phyloP scores from a whole-genome alignment of 2,797 vertebrate genomes.

The Tokudaia muenninki region DNA sequence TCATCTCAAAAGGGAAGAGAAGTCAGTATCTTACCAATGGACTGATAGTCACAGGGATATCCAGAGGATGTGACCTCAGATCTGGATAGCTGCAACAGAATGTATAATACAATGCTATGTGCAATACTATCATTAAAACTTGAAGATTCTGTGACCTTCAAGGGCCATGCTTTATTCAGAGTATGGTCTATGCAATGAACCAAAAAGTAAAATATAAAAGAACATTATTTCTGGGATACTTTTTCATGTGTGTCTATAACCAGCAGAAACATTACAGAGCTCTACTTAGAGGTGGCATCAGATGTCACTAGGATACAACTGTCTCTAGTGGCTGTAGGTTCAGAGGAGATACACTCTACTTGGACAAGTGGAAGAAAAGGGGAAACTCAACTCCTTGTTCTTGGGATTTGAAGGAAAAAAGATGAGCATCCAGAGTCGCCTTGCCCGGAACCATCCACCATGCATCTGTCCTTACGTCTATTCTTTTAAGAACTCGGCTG shows the following conservation, averaged over 20 bases:
- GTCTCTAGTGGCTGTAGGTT: not conserved
- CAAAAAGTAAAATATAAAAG: not conserved
- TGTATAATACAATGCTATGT: not conserved
- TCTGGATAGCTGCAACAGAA: not conserved
- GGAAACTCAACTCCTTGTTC: slow-evolving; percentile 18
- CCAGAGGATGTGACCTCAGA: not conserved
- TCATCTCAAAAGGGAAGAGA: not conserved
- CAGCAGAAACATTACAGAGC: not conserved
- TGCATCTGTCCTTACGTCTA: not conserved
- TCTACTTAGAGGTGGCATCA: not conserved
- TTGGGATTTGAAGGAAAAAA: slow-evolving; percentile 44
- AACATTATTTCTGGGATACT: slow-evolving; percentile 6
- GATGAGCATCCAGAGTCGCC: slow-evolving; percentile 24
- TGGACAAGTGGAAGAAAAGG: not conserved
- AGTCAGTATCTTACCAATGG: no score
- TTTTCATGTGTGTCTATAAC: not conserved
- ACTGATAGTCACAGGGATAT: no score
- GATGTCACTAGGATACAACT: not conserved
- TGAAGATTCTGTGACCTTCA: not conserved
- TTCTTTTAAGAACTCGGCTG: not conserved
- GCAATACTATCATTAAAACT: not conserved
- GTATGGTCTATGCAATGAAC: not conserved
- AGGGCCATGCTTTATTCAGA: not conserved
- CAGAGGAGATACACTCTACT: not conserved
- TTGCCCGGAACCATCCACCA: not conserved